These are phyloP conservation scores for Labroides dimidiatus DNA, from an alignment of 2,797 vertebrate genomes.

Conservation along the genomic window DNA sequence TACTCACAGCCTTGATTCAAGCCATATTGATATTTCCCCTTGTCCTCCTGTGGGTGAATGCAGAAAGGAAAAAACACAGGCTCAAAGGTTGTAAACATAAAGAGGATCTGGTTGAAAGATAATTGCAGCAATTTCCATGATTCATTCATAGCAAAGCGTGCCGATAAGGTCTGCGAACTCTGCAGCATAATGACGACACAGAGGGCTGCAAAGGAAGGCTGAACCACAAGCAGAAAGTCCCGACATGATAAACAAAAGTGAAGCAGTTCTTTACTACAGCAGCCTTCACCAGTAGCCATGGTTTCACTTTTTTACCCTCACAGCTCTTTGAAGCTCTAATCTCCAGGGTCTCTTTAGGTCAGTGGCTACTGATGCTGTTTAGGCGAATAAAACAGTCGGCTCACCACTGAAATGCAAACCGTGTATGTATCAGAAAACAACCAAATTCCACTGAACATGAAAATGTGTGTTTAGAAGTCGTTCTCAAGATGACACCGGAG, in stretches of 20 bases:
- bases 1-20: conserved; percentile 69
- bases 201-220: conserved; percentile 38
- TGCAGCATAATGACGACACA: conserved; percentile 54
- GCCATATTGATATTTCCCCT: conserved; percentile 73
- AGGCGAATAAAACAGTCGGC: conserved; percentile 23
- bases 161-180: conserved; percentile 68
- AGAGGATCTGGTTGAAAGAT: conserved; percentile 70
- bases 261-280: conserved; percentile 1
- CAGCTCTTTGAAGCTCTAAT: conserved; percentile 40
- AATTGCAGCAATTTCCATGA: conserved; percentile 75
- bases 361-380: conserved; percentile 38
- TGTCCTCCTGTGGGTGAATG: conserved; percentile 46
- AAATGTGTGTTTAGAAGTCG: conserved; percentile 33
- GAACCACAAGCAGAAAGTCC: conserved; percentile 51
- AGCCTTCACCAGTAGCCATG: conserved; percentile 26
- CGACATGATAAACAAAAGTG: conserved; percentile 38
- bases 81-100: conserved; percentile 75
- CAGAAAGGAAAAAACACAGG: conserved; percentile 57
- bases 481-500: conserved; percentile 49
- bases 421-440: neutral
- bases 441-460: conserved; percentile 4
- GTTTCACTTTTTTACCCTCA: conserved; percentile 21
- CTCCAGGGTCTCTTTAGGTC: conserved; percentile 35
- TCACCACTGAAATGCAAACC: conserved; percentile 11
- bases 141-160: conserved; percentile 64